These are phyloP conservation scores for Ophiodon elongatus DNA, from an alignment of 2,113 vertebrate species.

Conservation along the genomic window DNA sequence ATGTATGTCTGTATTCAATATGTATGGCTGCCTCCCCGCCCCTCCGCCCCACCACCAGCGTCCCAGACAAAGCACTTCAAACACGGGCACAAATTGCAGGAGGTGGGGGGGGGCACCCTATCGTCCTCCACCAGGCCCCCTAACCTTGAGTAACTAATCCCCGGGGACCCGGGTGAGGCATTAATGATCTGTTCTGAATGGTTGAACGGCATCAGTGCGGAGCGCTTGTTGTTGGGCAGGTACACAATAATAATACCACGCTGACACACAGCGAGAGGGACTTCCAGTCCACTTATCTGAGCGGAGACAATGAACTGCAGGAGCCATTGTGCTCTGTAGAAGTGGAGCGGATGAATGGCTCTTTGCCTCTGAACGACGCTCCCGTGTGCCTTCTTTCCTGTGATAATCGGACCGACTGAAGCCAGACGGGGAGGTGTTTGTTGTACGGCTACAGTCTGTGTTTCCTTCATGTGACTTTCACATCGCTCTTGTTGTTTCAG, in stretches of 20 bases:
- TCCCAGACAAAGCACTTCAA: constrained; percentile 84
- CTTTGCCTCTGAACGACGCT: constrained; percentile 39
- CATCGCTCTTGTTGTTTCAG: constrained; percentile 61
- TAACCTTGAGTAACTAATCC: constrained; percentile 68
- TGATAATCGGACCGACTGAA: constrained; percentile 38
- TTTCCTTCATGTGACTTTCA: constrained; percentile 41
- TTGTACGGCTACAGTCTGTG: constrained; percentile 29
- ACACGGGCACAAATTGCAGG: constrained; percentile 61
- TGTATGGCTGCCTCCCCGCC: constrained; percentile 33
- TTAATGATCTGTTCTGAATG: constrained; percentile 66
- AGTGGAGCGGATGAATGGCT: constrained; percentile 47
- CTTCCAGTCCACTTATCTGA: constrained; percentile 45
- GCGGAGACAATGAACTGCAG: constrained; percentile 66
- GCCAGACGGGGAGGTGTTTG: constrained; percentile 57
- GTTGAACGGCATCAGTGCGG: constrained; percentile 33
- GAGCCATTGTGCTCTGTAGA: constrained; percentile 35
- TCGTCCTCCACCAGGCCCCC: constrained; percentile 67
- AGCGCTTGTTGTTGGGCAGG: constrained; percentile 41
- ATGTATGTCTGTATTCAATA: constrained; percentile 71
- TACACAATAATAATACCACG: constrained; percentile 26
- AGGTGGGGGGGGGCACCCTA: constrained; percentile 45
- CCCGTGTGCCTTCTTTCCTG: constrained; percentile 44
- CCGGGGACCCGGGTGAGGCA: constrained; percentile 60
- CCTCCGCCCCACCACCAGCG: constrained; percentile 63
- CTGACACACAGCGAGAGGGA: constrained; percentile 44